Conservation (phyloP, 2,888 invertebrate species). For the Harpagoxenus sublaevis region DNA sequence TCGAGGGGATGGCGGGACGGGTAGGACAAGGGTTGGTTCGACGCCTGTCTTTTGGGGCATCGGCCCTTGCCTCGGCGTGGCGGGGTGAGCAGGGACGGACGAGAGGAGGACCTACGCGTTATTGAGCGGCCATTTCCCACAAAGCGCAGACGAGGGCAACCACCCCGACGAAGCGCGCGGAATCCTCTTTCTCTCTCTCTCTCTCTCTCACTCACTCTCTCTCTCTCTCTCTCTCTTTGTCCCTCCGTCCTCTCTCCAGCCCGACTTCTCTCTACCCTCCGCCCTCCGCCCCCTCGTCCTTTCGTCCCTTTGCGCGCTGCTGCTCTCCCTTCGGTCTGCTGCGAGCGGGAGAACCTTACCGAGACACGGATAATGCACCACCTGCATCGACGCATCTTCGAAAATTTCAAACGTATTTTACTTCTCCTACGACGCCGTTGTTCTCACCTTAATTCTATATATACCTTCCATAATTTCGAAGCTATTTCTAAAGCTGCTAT, state of each 20-base stretch:
- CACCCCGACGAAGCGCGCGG: constrained; percentile 83
- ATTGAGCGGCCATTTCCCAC: constrained; percentile 86
- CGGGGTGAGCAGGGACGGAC: constrained; percentile 74
- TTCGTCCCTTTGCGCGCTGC: constrained; percentile 38
- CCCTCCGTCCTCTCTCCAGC: constrained; percentile 30
- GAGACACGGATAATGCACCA: constrained; percentile 50
- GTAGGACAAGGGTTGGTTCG: constrained; percentile 65
- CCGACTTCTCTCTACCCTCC: constrained; percentile 39
- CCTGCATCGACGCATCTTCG: constrained; percentile 33
- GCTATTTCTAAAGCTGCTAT: neutral
- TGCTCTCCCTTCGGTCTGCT: constrained; percentile 52
- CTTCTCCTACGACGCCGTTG: neutral
- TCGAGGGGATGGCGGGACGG: constrained; percentile 30
- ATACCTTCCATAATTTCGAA: neutral
- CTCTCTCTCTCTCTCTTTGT: constrained; percentile 54
- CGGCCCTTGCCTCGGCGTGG: constrained; percentile 75
- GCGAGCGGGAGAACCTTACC: constrained; percentile 45
- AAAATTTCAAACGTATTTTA: constrained; percentile 23
- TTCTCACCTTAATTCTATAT: neutral
- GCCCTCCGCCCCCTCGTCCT: constrained; percentile 34
- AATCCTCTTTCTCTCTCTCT: constrained; percentile 69
- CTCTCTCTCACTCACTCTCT: constrained; percentile 68
- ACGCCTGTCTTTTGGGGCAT: constrained; percentile 78
- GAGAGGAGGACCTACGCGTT: constrained; percentile 82
- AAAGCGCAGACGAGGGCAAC: constrained; percentile 86